A percentile compares a stretch with the other conserved stretches of the same genome.
Evolutionary conservation across 2,888 invertebrate genomes (phyloP).

Genomic region (Pecten maximus): DNA sequence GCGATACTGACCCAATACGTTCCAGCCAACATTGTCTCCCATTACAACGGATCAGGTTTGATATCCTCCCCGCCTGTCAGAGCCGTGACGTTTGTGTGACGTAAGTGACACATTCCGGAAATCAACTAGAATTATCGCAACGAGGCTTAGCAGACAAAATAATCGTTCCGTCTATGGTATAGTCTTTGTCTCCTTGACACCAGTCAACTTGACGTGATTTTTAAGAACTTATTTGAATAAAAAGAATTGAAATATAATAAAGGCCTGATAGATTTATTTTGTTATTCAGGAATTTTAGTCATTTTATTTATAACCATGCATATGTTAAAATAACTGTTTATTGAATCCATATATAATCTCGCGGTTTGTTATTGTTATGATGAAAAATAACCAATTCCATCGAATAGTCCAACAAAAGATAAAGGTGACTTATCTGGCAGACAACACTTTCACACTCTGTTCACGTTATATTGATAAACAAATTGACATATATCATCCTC

Average conservation of each 20-base stretch:
- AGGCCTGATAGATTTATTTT: neutral
- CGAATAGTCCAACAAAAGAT: neutral
- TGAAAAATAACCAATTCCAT: neutral
- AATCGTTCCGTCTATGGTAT: neutral
- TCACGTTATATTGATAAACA: neutral
- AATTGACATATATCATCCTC: neutral
- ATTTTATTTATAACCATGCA: neutral
- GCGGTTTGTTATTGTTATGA: neutral
- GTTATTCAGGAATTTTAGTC: neutral
- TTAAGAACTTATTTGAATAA: neutral
- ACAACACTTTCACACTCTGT: neutral
- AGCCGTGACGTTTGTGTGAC: neutral
- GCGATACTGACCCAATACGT: neutral
- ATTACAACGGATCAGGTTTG: neutral
- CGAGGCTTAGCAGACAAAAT: neutral
- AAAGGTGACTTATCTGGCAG: neutral
- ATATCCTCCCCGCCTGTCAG: neutral
- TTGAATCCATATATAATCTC: neutral
- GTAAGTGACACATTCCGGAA: slow-evolving; percentile 28
- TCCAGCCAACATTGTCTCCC: neutral
- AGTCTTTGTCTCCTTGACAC: neutral
- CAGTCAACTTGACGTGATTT: neutral
- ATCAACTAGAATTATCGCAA: neutral
- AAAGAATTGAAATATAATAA: neutral
- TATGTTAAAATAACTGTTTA: neutral